phyloP scores from a whole-genome alignment of 2,888 invertebrate species.

The Eurois occulta region DNA sequence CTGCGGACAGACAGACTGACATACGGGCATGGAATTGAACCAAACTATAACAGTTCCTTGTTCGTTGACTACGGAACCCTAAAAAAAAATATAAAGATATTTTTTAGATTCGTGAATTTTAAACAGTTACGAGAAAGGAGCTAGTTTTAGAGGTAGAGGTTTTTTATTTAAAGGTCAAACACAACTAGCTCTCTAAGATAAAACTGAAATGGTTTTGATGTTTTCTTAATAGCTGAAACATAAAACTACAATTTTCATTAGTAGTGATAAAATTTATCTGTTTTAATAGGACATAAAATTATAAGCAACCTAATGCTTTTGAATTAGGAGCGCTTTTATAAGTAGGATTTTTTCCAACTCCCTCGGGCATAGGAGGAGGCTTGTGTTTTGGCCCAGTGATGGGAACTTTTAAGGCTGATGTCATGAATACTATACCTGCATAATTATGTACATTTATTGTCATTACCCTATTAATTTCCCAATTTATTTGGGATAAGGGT shows the following conservation, averaged over 20 bases:
- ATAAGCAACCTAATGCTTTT: not conserved
- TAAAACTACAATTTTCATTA: slow-evolving; percentile 7
- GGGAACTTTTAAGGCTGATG: too few species aligned
- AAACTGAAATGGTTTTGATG: not conserved
- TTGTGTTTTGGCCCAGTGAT: not conserved
- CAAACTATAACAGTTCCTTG: too few species aligned
- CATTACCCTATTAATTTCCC: too few species aligned
- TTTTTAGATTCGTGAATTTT: not conserved
- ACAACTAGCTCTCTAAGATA: not conserved
- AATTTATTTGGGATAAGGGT: too few species aligned
- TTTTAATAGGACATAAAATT: slow-evolving; percentile 17
- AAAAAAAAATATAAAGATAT: not conserved
- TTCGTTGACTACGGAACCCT: too few species aligned
- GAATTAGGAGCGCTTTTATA: not conserved
- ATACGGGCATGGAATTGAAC: too few species aligned
- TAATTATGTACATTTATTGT: too few species aligned
- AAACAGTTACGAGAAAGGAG: not conserved
- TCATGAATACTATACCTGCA: too few species aligned
- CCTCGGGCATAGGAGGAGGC: not conserved
- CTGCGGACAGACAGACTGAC: too few species aligned
- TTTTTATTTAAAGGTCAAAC: slow-evolving; percentile 5
- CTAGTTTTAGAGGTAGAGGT: not conserved
- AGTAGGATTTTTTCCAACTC: not conserved
- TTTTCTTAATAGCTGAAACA: not conserved
- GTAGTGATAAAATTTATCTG: not conserved